These are phyloP conservation scores for Nanorana parkeri DNA, from an alignment of 2,113 vertebrate species.

Conservation along the genomic window DNA sequence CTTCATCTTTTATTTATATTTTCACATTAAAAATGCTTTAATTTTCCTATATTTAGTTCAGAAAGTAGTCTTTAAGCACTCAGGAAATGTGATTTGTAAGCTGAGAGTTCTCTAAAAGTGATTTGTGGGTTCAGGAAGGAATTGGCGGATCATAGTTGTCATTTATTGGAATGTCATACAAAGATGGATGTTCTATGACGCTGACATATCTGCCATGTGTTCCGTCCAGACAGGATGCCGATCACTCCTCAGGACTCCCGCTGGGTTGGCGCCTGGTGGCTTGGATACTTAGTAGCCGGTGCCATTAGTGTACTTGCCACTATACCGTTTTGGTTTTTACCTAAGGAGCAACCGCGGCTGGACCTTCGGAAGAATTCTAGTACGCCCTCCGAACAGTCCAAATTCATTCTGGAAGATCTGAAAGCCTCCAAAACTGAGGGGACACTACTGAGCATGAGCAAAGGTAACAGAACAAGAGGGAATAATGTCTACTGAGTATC, in stretches of 20 bases:
- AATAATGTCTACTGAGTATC: neutral
- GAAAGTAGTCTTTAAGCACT: no score
- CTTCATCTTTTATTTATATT: no score
- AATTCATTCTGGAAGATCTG: conserved; percentile 79
- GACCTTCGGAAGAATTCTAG: conserved; percentile 70
- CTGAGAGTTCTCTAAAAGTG: no score
- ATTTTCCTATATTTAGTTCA: no score
- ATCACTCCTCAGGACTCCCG: conserved; percentile 84
- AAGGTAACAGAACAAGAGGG: conserved; percentile 67
- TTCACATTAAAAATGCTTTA: no score
- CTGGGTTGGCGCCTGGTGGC: conserved; percentile 98
- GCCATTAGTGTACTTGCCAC: conserved; percentile 79
- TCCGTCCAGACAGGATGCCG: conserved; percentile 75
- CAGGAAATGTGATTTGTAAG: no score
- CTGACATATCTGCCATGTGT: neutral
- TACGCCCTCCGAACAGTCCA: conserved; percentile 78
- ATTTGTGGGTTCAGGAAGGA: no score
- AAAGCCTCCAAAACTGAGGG: conserved; percentile 68
- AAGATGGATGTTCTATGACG: neutral
- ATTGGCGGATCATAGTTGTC: neutral
- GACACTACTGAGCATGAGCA: conserved; percentile 82
- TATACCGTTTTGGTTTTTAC: conserved; percentile 93
- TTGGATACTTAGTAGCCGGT: conserved; percentile 91
- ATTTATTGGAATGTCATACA: neutral
- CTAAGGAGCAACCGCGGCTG: conserved; percentile 77